A percentile compares a stretch with the other conserved stretches of the same genome.
These are phyloP conservation scores for Anthophora plumipes DNA, from an alignment of 2,888 invertebrate genomes.

Conservation along the genomic window DNA sequence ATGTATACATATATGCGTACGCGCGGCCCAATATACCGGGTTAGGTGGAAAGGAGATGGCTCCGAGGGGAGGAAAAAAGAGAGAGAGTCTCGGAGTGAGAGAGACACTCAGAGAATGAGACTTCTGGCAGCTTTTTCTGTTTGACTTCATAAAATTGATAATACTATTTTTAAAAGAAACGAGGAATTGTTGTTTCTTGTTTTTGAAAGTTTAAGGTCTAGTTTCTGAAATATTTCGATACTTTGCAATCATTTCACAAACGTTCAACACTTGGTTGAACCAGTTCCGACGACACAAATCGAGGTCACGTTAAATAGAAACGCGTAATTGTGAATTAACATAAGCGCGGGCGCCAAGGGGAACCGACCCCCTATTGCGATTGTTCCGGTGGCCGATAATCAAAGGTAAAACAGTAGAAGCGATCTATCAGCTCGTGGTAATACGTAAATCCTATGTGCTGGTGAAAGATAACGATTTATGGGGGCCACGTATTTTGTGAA, in stretches of 20 bases:
- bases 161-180: too few species aligned
- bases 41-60: slow-evolving; percentile 8
- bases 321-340: slow-evolving; percentile 50
- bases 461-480: slow-evolving; percentile 26
- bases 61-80: background rate
- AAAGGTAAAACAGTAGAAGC: slow-evolving; percentile 52
- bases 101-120: too few species aligned
- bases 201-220: too few species aligned
- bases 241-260: background rate
- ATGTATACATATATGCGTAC: too few species aligned
- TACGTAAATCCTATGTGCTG: slow-evolving; percentile 59
- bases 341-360: slow-evolving; percentile 36
- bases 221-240: background rate
- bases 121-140: too few species aligned
- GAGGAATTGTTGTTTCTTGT: too few species aligned
- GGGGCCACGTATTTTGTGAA: slow-evolving; percentile 25
- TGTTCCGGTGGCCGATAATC: slow-evolving; percentile 61
- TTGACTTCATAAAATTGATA: too few species aligned
- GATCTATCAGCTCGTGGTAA: slow-evolving; percentile 66
- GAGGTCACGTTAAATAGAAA: slow-evolving; percentile 5
- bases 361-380: slow-evolving; percentile 45
- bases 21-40: slow-evolving; percentile 45
- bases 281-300: slow-evolving; percentile 26
- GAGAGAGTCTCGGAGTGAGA: background rate
- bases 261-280: slow-evolving; percentile 2